A percentile compares a stretch with the other conserved stretches of the same genome.
Evolutionary conservation across 1,140 invertebrate species (phyloP).

Genomic region (Pinna nobilis): DNA sequence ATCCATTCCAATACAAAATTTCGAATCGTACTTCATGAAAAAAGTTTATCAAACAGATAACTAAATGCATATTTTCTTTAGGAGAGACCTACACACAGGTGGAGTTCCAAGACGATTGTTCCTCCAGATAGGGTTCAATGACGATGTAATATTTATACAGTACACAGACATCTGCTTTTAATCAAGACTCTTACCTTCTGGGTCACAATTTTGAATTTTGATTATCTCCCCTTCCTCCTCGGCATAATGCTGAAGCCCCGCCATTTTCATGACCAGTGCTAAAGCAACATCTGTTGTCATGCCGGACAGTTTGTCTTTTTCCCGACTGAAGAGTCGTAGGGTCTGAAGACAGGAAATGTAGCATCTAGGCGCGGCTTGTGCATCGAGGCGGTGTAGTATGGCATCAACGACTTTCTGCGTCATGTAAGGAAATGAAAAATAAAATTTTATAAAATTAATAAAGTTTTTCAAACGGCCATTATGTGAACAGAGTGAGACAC

Average conservation of each 20-base stretch:
- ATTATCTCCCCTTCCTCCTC: conserved; percentile 57
- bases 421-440: background rate
- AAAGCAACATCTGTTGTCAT: conserved; percentile 64
- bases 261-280: conserved; percentile 61
- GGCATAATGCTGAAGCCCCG: conserved; percentile 66
- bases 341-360: conserved; percentile 66
- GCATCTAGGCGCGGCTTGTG: conserved; percentile 52
- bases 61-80: background rate
- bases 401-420: conserved; percentile 47
- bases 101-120: too few relatives aligned
- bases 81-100: too few relatives aligned
- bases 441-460: background rate
- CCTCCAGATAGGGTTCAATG: too few relatives aligned
- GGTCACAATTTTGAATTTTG: conserved; percentile 56
- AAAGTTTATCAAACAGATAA: background rate
- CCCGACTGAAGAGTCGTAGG: conserved; percentile 69
- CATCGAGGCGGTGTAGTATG: conserved; percentile 49
- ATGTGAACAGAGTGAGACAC: background rate
- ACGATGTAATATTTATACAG: too few relatives aligned
- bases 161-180: too few relatives aligned
- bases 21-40: too few relatives aligned
- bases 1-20: too few relatives aligned
- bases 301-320: conserved; percentile 67
- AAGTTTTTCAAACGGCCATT: background rate
- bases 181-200: conserved; percentile 21